Evolutionary conservation across 1,140 invertebrate species (phyloP).

Genomic region (Euwallacea similis): DNA sequence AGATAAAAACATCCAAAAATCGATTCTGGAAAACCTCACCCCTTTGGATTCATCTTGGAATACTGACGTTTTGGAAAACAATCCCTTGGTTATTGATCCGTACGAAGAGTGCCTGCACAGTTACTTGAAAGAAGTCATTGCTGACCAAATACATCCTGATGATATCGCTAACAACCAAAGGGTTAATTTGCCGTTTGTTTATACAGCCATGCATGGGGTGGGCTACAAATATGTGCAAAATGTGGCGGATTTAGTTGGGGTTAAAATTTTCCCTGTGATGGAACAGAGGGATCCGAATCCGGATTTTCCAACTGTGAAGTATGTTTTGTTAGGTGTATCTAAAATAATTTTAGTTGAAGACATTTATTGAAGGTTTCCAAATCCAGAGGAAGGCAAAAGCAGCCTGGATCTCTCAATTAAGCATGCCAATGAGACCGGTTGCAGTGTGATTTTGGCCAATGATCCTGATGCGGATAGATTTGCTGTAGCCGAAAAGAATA

Average conservation of each 20-base stretch:
- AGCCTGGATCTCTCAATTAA: constrained; percentile 84
- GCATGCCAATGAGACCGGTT: constrained; percentile 73
- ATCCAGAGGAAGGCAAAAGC: constrained; percentile 95
- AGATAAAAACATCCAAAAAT: constrained; percentile 83
- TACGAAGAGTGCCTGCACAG: constrained; percentile 61
- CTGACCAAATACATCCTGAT: constrained; percentile 58
- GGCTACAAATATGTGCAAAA: constrained; percentile 78
- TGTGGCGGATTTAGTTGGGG: constrained; percentile 75
- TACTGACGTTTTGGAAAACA: constrained; percentile 51
- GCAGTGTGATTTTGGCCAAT: constrained; percentile 88
- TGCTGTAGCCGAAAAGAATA: constrained; percentile 82
- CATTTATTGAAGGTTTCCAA: constrained; percentile 74
- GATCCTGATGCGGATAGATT: constrained; percentile 98
- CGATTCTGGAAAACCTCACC: constrained; percentile 77
- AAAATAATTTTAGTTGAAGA: background rate
- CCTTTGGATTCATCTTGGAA: constrained; percentile 73
- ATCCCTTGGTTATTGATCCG: constrained; percentile 60
- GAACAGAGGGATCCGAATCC: constrained; percentile 91
- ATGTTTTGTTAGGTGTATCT: constrained; percentile 20
- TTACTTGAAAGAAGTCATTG: constrained; percentile 68
- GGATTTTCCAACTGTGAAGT: constrained; percentile 92
- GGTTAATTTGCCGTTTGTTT: constrained; percentile 73
- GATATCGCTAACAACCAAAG: constrained; percentile 62
- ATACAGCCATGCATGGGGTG: constrained; percentile 98
- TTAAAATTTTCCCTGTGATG: constrained; percentile 78